These are phyloP conservation scores for Leuciscus waleckii DNA, from an alignment of 2,797 vertebrate genomes.

Conservation along the genomic window DNA sequence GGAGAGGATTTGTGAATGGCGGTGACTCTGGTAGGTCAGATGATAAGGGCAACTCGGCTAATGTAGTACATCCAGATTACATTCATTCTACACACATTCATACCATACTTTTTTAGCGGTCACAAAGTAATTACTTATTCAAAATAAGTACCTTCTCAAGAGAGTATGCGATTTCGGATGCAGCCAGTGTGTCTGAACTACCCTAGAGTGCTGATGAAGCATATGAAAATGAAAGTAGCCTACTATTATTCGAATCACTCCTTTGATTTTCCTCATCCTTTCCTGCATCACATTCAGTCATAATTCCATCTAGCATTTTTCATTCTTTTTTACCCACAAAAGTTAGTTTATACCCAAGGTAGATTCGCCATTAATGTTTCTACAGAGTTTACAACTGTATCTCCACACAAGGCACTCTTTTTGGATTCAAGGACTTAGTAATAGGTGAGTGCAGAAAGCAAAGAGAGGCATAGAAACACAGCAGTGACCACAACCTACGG, in stretches of 20 bases:
- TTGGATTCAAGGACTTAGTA: background rate
- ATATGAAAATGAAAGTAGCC: background rate
- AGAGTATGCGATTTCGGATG: background rate
- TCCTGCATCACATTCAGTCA: background rate
- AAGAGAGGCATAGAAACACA: background rate
- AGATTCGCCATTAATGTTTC: constrained; percentile 19
- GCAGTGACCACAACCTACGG: constrained; percentile 5
- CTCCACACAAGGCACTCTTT: background rate
- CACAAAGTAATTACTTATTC: too few relatives aligned
- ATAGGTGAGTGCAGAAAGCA: constrained; percentile 7
- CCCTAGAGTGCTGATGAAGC: background rate
- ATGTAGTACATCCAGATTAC: background rate
- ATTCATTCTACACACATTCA: background rate
- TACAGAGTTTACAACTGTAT: background rate
- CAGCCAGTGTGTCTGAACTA: background rate
- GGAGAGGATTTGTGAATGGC: background rate
- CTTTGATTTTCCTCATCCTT: background rate
- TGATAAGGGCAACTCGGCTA: background rate
- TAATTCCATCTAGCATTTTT: background rate
- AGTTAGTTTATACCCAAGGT: constrained; percentile 4
- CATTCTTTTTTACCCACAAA: background rate
- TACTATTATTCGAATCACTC: background rate
- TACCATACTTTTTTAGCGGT: too few relatives aligned
- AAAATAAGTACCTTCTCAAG: background rate
- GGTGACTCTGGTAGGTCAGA: too few relatives aligned